Percentiles rank a stretch among this genome's conserved stretches.
phyloP scores from a whole-genome alignment of 2,888 invertebrate species.

The Scaptomyza reducta region DNA sequence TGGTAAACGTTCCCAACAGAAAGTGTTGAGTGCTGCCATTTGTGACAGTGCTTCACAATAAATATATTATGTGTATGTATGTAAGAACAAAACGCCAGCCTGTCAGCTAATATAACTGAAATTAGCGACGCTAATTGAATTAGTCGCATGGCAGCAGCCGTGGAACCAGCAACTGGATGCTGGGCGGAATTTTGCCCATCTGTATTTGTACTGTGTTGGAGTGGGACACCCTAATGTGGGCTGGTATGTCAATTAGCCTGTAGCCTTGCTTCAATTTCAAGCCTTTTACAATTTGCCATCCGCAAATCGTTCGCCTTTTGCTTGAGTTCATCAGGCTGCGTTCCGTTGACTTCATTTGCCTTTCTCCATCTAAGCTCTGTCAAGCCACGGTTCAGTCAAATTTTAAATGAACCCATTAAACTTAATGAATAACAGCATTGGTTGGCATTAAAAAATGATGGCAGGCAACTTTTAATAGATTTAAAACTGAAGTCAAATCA shows the following conservation, averaged over 20 bases:
- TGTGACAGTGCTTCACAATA: conserved; percentile 34
- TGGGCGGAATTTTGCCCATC: neutral
- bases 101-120: conserved; percentile 68
- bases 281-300: conserved; percentile 65
- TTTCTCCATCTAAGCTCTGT: neutral
- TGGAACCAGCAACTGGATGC: conserved; percentile 9
- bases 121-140: conserved; percentile 70
- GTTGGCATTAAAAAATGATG: conserved; percentile 43
- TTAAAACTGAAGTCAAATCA: conserved; percentile 40
- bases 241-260: conserved; percentile 57
- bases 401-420: conserved; percentile 72
- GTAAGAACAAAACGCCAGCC: conserved; percentile 32
- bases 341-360: neutral
- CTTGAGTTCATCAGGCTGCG: neutral
- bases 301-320: conserved; percentile 51
- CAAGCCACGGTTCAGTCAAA: conserved; percentile 17
- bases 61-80: neutral
- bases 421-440: conserved; percentile 68
- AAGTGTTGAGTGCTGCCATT: conserved; percentile 47
- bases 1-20: conserved; percentile 2
- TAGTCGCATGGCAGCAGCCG: conserved; percentile 58
- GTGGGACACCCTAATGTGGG: neutral
- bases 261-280: conserved; percentile 62
- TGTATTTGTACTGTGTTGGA: neutral
- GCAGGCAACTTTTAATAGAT: conserved; percentile 57